A percentile compares a stretch with the other conserved stretches of the same genome.
These are phyloP conservation scores for Caenorhabditis latens DNA, from an alignment of 1,140 invertebrate genomes.

Conservation along the genomic window DNA sequence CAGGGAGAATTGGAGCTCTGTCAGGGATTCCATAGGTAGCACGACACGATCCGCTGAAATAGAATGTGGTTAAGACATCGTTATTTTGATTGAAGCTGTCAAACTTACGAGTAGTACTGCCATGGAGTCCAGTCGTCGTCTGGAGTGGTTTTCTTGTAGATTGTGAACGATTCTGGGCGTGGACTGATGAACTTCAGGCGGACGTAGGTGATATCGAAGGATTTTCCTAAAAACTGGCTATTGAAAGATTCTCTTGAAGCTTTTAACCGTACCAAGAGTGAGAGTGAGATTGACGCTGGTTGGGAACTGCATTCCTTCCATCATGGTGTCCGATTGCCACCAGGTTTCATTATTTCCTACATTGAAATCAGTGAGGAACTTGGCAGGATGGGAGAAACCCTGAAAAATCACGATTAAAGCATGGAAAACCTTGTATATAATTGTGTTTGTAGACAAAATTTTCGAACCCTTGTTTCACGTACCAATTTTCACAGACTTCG, in stretches of 20 bases:
- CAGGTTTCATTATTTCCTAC: slow-evolving; percentile 90
- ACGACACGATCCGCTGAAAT: slow-evolving; percentile 86
- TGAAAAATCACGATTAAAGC: slow-evolving; percentile 80
- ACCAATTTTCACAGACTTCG: background rate
- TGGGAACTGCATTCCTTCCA: slow-evolving; percentile 89
- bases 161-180: slow-evolving; percentile 94
- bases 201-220: slow-evolving; percentile 96
- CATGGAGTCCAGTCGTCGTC: slow-evolving; percentile 92
- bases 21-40: slow-evolving; percentile 90
- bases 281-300: slow-evolving; percentile 92
- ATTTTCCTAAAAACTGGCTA: slow-evolving; percentile 81
- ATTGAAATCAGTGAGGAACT: slow-evolving; percentile 91
- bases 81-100: no score
- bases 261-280: slow-evolving; percentile 80
- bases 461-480: no score
- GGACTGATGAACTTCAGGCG: slow-evolving; percentile 92
- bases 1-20: slow-evolving; percentile 78
- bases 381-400: slow-evolving; percentile 82
- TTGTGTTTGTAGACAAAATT: slow-evolving; percentile 74
- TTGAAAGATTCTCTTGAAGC: background rate
- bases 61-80: background rate
- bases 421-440: slow-evolving; percentile 82
- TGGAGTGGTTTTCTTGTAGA: slow-evolving; percentile 86
- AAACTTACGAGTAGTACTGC: slow-evolving; percentile 88
- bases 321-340: slow-evolving; percentile 99